Evolutionary conservation across 2,113 vertebrate species (phyloP).

Genomic region (Mus spicilegus): DNA sequence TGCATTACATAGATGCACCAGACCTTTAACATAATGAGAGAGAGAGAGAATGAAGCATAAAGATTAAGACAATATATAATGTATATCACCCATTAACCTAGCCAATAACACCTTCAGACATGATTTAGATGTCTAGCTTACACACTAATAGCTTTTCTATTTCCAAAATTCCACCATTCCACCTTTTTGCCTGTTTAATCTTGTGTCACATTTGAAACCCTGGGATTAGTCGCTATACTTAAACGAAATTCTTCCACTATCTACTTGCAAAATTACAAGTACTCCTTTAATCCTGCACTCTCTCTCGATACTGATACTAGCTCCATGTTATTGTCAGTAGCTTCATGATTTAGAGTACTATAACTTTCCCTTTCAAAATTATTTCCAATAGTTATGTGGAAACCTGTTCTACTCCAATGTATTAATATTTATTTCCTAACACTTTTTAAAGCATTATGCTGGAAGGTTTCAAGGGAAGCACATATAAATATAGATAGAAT

Average conservation of each 20-base stretch:
- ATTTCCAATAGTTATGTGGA: background rate
- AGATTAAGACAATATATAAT: background rate
- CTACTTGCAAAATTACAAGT: background rate
- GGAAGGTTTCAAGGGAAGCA: background rate
- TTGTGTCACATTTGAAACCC: background rate
- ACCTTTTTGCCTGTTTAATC: background rate
- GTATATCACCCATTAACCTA: background rate
- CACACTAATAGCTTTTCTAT: background rate
- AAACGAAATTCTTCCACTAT: background rate
- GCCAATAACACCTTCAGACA: background rate
- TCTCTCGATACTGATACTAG: background rate
- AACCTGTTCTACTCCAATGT: background rate
- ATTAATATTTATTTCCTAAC: conserved; percentile 15
- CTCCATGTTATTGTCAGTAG: background rate
- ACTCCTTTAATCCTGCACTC: background rate
- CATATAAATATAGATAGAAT: background rate
- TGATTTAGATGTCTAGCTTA: background rate
- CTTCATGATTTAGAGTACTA: conserved; percentile 16
- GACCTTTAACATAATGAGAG: background rate
- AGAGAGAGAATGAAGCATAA: background rate
- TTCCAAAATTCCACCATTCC: background rate
- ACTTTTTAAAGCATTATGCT: background rate
- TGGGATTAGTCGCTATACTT: background rate
- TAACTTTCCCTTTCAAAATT: conserved; percentile 9
- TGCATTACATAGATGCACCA: background rate